Evolutionary conservation across 2,888 invertebrate species (phyloP), one percentile per base, ranked within the genome.

Genomic region (Acanthosoma haemorrhoidale): DNA sequence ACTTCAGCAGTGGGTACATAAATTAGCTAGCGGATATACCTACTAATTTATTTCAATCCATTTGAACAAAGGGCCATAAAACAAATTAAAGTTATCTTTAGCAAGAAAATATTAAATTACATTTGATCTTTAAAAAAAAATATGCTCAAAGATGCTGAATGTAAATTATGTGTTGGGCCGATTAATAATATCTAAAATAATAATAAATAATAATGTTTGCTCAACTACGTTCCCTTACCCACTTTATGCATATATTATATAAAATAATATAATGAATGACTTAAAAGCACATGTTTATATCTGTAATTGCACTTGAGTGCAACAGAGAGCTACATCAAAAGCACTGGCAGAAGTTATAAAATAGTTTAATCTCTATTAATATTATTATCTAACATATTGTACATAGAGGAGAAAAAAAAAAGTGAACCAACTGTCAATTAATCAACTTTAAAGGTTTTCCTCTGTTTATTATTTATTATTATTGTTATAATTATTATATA

Each of bases 391-490:
- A 67, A 32, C 31, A 41, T 51, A 67, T 67, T 67, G 67, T 67
- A 67, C 31, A 67, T 67, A 67, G 67, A 67, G 31, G 43, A 67
- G 21, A 57, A 67, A n/a, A n/a, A n/a, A n/a, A n/a, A 67, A 67
- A 57, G 57, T 67, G 43, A 67, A 67, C 67, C 67, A 67, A 67
- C 51, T 67, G 67, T 67, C 67, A 67, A 67, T 67, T 67, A 67
- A 64, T n/a, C 64, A 41, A 15, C 9, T 67, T 32, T 51, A 34
- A 67, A 43, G 32, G 57, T 43, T 67, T 67, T 67, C 67, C 67
- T 67, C 67, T 51, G 67, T 67, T 64, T 64, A 64, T 64, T 64
- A 64, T 64, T 64, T 64, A 64, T 64, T 64, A 64, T 63, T 64
- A 64, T 64, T 64, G 29, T 64, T 64, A 64, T 64, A 64, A 38